Percentiles rank a stretch among this genome's conserved stretches.
Conservation (phyloP, 2,113 vertebrate species). For the Rana temporaria region DNA sequence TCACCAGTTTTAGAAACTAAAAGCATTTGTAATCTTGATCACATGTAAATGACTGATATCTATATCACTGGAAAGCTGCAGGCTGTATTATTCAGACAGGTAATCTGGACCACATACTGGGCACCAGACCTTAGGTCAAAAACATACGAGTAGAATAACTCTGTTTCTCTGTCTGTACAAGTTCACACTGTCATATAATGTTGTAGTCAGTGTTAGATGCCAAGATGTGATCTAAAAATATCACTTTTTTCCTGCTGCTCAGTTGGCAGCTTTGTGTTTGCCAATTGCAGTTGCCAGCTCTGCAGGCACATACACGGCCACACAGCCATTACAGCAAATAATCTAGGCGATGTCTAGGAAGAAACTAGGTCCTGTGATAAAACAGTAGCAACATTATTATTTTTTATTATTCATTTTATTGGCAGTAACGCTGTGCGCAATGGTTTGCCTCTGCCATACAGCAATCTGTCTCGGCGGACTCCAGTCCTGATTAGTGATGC, state of each 20-base stretch:
- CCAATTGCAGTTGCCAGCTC: slow-evolving; percentile 44
- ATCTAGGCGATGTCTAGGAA: slow-evolving; percentile 28
- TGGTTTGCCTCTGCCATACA: slow-evolving; percentile 5
- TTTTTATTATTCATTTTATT: neutral
- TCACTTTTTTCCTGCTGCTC: slow-evolving; percentile 43
- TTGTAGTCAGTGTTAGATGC: slow-evolving; percentile 39
- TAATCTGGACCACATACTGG: slow-evolving; percentile 30
- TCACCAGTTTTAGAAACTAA: neutral
- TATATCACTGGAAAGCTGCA: neutral
- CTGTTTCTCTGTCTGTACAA: slow-evolving; percentile 49
- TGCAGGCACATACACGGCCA: slow-evolving; percentile 38
- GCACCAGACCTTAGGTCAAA: slow-evolving; percentile 12
- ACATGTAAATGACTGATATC: neutral
- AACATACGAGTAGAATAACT: slow-evolving; percentile 25
- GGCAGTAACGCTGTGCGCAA: neutral
- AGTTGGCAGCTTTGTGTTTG: slow-evolving; percentile 51
- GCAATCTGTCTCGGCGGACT: neutral
- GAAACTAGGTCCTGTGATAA: slow-evolving; percentile 7
- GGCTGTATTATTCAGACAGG: slow-evolving; percentile 36
- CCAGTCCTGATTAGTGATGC: neutral
- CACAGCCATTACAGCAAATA: slow-evolving; percentile 8
- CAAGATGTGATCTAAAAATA: slow-evolving; percentile 52
- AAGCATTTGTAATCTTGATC: neutral
- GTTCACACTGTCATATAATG: slow-evolving; percentile 42
- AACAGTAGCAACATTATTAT: neutral